Base-by-base conservation (phyloP, 1,140 invertebrate species). In the Centruroides sculpturatus region DNA sequence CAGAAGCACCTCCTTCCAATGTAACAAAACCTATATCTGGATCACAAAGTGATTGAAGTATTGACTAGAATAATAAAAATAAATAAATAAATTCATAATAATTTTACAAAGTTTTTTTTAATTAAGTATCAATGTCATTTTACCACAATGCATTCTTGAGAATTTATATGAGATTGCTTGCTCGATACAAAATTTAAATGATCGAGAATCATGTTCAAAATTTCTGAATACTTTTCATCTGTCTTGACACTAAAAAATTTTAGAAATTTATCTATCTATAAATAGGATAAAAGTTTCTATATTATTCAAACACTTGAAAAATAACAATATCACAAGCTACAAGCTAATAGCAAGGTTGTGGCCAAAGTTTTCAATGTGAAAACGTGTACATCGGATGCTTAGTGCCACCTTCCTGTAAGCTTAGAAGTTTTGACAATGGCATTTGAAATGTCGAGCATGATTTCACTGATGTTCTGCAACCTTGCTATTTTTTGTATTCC, bases 1-100 rank as follows among this genome's bases (percentile, higher is more conserved):
- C 53, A 56, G 48, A 41, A 48, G 66, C 64, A 57, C 66, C 66
- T 62, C 67, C 69, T 56, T 68, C 69, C 55, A 64, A 60, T 34
- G 68, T 59, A 49, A 63, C 57, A 47, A 90, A 70, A 3, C 83
- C 83, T 12, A 88, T 83, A 71, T 89, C 85, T 9, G 80, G 78
- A 70, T 91, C 87, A 71, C 85, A 86, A 35, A 90, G 79, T 58
- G 82, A 85, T 60, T 87, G 86, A 36, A 79, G 69, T 66, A 73
- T 85, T 70, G 70, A 85, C 78, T 81, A 70, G 41, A 87, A 81
- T 65, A 80, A 83, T 41, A 57, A 10, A n/a, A n/a, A n/a, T n/a
- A 56, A 54, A 10, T n/a, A 50, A 51, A 23, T 23, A 23, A 23
- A 23, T 23, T 23, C 23, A 23, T 23, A 23, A 23, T 23, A 23